Evolutionary conservation across 2,888 invertebrate species (phyloP).

Genomic region (Eutolmus rufibarbis): DNA sequence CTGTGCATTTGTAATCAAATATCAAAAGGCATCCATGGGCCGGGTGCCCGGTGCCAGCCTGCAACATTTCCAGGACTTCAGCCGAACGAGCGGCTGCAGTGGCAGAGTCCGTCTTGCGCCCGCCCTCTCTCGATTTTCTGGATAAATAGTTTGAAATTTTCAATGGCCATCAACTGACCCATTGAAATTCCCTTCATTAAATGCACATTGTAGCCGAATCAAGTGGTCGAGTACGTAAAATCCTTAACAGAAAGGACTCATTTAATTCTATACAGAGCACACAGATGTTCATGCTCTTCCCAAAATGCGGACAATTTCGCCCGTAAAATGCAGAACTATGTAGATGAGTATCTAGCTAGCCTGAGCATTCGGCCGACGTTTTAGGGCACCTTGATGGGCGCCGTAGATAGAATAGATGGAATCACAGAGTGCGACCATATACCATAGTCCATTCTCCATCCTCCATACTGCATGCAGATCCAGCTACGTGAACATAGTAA

Average conservation of each 20-base stretch:
- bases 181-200: conserved; percentile 46
- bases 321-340: conserved; percentile 32
- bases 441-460: neutral
- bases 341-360: conserved; percentile 15
- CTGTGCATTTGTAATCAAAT: conserved; percentile 36
- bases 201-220: conserved; percentile 44
- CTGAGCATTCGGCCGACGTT: conserved; percentile 5
- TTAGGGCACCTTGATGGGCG: conserved; percentile 26
- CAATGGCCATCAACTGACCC: conserved; percentile 45
- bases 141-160: conserved; percentile 45
- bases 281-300: conserved; percentile 37
- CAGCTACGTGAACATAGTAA: conserved; percentile 45
- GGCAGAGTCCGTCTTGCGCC: neutral
- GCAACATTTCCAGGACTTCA: neutral
- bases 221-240: conserved; percentile 41
- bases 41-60: neutral
- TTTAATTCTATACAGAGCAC: conserved; percentile 39
- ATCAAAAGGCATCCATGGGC: neutral
- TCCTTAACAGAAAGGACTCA: conserved; percentile 38
- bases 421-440: neutral
- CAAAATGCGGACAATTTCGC: conserved; percentile 36
- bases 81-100: neutral
- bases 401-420: conserved; percentile 2
- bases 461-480: conserved; percentile 38
- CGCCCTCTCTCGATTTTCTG: conserved; percentile 21